phyloP scores from a whole-genome alignment of 2,888 invertebrate genomes.

The Drosophila rellima region DNA sequence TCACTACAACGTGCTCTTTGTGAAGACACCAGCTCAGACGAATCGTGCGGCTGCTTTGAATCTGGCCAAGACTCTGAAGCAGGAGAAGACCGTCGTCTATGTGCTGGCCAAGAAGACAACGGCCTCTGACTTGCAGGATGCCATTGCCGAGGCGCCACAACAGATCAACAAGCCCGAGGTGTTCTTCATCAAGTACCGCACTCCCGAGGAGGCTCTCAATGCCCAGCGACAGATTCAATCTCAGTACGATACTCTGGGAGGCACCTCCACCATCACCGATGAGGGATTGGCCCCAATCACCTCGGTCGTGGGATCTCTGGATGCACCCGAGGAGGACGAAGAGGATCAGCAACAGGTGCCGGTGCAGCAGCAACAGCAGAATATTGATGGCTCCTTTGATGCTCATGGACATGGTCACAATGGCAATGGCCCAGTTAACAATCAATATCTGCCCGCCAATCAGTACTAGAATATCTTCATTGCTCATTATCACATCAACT shows the following conservation, averaged over 20 bases:
- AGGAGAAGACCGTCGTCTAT: conserved; percentile 86
- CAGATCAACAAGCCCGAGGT: conserved; percentile 85
- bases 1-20: conserved; percentile 85
- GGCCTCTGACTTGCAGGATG: conserved; percentile 82
- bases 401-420: conserved; percentile 17
- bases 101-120: conserved; percentile 85
- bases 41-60: conserved; percentile 81
- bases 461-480: conserved; percentile 77
- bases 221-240: conserved; percentile 85
- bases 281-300: conserved; percentile 84
- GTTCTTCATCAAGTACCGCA: conserved; percentile 86
- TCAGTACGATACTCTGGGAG: conserved; percentile 84
- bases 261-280: conserved; percentile 83
- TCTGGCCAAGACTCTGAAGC: conserved; percentile 81
- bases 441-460: conserved; percentile 77
- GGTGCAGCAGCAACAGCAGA: conserved; percentile 44
- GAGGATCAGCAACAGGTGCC: conserved; percentile 59
- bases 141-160: conserved; percentile 82
- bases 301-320: conserved; percentile 84
- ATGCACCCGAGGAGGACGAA: conserved; percentile 76
- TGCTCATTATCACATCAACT: conserved; percentile 67
- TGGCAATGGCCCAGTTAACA: conserved; percentile 38
- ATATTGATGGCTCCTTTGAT: conserved; percentile 24
- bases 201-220: conserved; percentile 84
- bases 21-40: conserved; percentile 84